phyloP scores from a whole-genome alignment of 2,797 vertebrate species.

The Sebastes reedi region DNA sequence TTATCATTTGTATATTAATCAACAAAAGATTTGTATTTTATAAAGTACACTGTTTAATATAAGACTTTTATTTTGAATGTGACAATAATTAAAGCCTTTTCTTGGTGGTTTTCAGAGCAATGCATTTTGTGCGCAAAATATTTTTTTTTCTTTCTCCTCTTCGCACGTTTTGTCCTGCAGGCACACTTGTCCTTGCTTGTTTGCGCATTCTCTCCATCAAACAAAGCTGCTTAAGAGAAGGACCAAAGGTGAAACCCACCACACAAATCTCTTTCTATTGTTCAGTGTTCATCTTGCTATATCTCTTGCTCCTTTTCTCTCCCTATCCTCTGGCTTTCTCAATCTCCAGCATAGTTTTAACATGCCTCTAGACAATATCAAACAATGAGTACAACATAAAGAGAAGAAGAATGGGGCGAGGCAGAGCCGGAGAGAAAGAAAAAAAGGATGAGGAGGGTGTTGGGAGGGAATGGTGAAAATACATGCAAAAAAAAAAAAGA shows the following conservation, averaged over 20 bases:
- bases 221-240: conserved; percentile 31
- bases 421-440: not conserved
- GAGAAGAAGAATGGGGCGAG: not conserved
- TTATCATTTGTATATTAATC: not conserved
- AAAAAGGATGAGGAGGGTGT: not conserved
- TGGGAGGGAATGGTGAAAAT: conserved; percentile 13
- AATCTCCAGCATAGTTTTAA: conserved; percentile 17
- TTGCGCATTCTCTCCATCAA: not conserved
- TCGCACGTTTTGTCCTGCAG: conserved; percentile 8
- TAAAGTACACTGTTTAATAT: not conserved
- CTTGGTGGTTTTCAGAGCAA: not conserved
- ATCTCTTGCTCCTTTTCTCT: not conserved
- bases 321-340: not conserved
- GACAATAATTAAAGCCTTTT: not conserved
- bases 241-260: conserved; percentile 32
- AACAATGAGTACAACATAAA: conserved; percentile 31
- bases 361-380: conserved; percentile 7
- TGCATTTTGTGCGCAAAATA: not conserved
- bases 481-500: conserved; percentile 45
- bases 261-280: conserved; percentile 17
- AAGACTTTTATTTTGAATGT: not conserved
- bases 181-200: not conserved
- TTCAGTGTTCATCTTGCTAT: not conserved
- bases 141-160: not conserved
- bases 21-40: not conserved